Evolutionary conservation across 2,113 vertebrate genomes (phyloP).

Genomic region (Sinocyclocheilus anophthalmus): DNA sequence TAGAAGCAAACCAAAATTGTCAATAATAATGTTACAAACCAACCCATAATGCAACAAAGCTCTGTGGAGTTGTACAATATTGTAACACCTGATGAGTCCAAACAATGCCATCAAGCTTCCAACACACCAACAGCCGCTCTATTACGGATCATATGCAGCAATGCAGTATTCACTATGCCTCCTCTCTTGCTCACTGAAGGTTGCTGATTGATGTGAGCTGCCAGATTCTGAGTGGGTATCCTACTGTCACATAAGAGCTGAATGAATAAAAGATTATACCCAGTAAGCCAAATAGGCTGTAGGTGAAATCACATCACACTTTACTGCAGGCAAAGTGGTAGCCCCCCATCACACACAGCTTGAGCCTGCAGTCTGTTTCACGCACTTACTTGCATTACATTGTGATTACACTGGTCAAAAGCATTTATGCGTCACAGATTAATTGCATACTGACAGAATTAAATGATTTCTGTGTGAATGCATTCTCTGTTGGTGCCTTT

Average conservation of each 20-base stretch:
- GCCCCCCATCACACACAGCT: not conserved
- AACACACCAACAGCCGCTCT: not conserved
- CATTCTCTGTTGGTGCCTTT: conserved; percentile 12
- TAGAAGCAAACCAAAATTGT: not conserved
- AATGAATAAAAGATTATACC: conserved; percentile 29
- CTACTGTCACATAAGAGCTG: conserved; percentile 4
- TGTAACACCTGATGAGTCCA: not conserved
- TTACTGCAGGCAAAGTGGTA: not conserved
- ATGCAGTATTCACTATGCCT: not conserved
- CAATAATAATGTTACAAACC: not conserved
- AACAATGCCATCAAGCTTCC: not conserved
- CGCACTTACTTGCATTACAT: not conserved
- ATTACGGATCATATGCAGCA: not conserved
- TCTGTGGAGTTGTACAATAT: not conserved
- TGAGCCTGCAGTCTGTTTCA: not conserved
- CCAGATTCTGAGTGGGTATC: conserved; percentile 6
- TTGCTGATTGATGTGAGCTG: conserved; percentile 14
- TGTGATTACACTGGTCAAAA: not conserved
- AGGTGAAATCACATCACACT: conserved; percentile 5
- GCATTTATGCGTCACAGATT: conserved; percentile 10
- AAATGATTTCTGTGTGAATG: conserved; percentile 11
- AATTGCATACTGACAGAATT: conserved; percentile 12
- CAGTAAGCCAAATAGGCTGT: conserved; percentile 10
- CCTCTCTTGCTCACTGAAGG: not conserved
- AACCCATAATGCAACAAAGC: not conserved